Base-by-base conservation (phyloP, 2,888 invertebrate genomes). In the Drosophila kanekoi region DNA sequence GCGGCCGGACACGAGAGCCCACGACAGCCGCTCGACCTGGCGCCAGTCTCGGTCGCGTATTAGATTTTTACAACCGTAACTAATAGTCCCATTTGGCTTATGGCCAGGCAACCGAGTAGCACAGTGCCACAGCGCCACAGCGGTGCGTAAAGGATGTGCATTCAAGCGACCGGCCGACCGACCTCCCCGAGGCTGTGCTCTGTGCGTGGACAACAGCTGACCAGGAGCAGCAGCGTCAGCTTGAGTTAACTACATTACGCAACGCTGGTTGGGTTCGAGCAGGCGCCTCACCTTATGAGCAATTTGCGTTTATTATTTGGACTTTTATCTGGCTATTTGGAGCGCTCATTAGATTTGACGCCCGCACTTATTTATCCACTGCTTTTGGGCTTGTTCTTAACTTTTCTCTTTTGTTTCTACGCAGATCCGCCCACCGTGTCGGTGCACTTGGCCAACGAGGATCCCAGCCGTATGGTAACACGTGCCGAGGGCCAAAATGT, bases 401-500 rank as follows among this genome's bases (percentile, higher is more conserved):
- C 18, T 48, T 13, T 52, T 41, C 20, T 45, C 23, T 72, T 41
- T 48, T 16, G 11, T 38, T 41, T 13, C 20, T n/a, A 92, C 92
- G n/a, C 93, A 97, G 97, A 97, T 94, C 94, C 96, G 49, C 97
- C 97, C 49, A 95, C 95, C 40, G 95, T 96, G 9, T 94, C 95
- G 62, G 95, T 96, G 83, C 94, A 94, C 77, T 93, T 95, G 88
- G 95, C 95, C 84, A 94, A 94, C 14, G 94, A 94, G 87, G 95
- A 95, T 88, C 94, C 94, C 28, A 94, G 95, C 72, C 93, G 95
- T 0, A 92, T 95, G 43, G 92, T 94, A 78, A 92, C 92, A 64
- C 89, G 92, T 69, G 90, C 92, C 72, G 97, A 97, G 93, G 96
- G 96, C 48, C 95, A 96, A 80, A 95, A 96, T 82, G 95, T 97